Conservation (phyloP, 1,140 invertebrate genomes). For the Lethocerus indicus region DNA sequence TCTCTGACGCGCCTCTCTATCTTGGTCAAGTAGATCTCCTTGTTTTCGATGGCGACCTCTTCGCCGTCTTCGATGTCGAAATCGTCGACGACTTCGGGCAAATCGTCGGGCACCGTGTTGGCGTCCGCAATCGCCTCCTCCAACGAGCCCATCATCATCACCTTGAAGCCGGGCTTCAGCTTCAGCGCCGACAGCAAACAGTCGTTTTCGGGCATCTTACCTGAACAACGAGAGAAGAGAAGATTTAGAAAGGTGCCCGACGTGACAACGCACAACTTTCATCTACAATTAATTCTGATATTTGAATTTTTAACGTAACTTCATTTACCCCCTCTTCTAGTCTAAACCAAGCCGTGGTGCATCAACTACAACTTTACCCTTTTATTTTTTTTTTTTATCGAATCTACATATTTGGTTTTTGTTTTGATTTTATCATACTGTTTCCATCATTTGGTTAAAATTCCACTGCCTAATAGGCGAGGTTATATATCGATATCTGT, state of each 20-base stretch:
- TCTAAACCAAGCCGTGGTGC: background rate
- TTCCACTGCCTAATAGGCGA: too few species aligned
- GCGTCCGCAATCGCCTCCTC: slow-evolving; percentile 80
- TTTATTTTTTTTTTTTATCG: background rate
- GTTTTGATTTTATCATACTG: too few species aligned
- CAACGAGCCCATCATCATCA: slow-evolving; percentile 93
- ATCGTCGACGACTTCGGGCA: slow-evolving; percentile 75
- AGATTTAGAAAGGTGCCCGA: too few species aligned
- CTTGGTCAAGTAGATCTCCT: slow-evolving; percentile 41
- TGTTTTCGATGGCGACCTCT: slow-evolving; percentile 63
- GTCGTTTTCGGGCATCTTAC: slow-evolving; percentile 63
- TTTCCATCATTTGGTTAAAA: too few species aligned
- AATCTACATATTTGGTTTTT: too few species aligned
- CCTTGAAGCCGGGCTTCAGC: slow-evolving; percentile 74
- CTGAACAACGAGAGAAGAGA: slow-evolving; percentile 29
- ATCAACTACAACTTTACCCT: background rate
- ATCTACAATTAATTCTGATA: too few species aligned
- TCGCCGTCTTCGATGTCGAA: slow-evolving; percentile 77
- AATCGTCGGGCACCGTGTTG: slow-evolving; percentile 53
- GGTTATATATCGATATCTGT: too few species aligned
- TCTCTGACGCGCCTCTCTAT: slow-evolving; percentile 70
- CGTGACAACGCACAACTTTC: too few species aligned
- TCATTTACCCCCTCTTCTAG: background rate
- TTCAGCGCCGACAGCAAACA: slow-evolving; percentile 48
- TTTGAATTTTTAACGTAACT: too few species aligned